Evolutionary conservation across 2,888 invertebrate genomes (phyloP), one percentile per base, ranked within the genome.

Genomic region (Drosophila melanocephala): DNA sequence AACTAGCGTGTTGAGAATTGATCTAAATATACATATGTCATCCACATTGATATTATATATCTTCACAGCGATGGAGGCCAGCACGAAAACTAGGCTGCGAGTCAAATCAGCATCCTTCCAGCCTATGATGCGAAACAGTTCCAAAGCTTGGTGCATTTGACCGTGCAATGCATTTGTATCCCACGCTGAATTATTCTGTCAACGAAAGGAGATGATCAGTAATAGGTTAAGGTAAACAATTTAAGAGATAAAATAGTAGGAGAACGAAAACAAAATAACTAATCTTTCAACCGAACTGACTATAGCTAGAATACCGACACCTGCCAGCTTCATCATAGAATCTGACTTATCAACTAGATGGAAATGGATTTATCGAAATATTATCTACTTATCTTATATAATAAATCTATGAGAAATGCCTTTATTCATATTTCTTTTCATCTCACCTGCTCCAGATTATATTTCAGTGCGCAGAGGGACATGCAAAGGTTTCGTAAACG

Each of bases 21-120:
- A 22, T 9, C 84, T 81, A 5, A 92, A 80, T 9, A 90, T 42
- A 7, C 81, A 87, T 12, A 83, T 81, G 19, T 87, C 67, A 30
- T 39, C 57, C 37, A 28, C 39, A 39, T 16, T 39, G 14, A 16
- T 16, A 47, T 0, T 26, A 0, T 59, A 64, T 0, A 81, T 14
- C 5, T 42, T 22, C 0, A 61, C 14, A 0, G 79, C 68, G 26
- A 26, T 9, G 1, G 22, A 0, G 1, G 81, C 1, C 10, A 89
- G n/a, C 1, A 47, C 57, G 39, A n/a, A 57, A 33, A 47, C 16
- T 47, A 47, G 5, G 26, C 47, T 26, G 33, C 16, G 1, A 28
- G 57, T 51, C n/a, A 78, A 5, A 1, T 55, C 0, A 0, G 64
- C n/a, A 0, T 64, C n/a, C 33, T 64, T 16, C 80, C 81, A 88